These are phyloP conservation scores for Panonychus citri DNA, from an alignment of 1,140 invertebrate genomes.

Conservation along the genomic window DNA sequence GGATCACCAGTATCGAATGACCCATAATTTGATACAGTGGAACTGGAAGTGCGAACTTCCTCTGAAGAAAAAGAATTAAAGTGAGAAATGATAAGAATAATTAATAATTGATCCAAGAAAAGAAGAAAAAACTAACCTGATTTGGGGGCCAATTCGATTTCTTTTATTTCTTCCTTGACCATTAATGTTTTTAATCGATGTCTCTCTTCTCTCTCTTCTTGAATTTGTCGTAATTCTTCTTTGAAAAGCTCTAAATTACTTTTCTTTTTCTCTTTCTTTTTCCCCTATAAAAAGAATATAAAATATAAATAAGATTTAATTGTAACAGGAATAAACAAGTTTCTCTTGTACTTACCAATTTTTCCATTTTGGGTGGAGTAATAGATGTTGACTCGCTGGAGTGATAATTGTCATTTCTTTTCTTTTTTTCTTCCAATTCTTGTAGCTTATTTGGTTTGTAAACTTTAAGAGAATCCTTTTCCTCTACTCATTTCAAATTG, in stretches of 20 bases:
- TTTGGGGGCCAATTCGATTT: background rate
- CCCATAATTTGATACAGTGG: constrained; percentile 29
- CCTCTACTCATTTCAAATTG: constrained; percentile 30
- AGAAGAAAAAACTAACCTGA: constrained; percentile 1
- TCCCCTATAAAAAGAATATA: constrained; percentile 28
- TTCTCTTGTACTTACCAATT: background rate
- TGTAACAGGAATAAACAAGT: background rate
- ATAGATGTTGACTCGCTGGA: background rate
- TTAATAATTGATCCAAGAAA: background rate
- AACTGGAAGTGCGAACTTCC: constrained; percentile 18
- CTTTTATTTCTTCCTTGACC: constrained; percentile 17
- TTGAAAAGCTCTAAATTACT: constrained; percentile 93
- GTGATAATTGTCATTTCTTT: constrained; percentile 23
- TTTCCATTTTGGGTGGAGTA: background rate
- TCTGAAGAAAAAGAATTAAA: constrained; percentile 8
- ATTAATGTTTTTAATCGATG: constrained; percentile 36
- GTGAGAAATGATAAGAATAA: background rate
- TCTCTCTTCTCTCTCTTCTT: constrained; percentile 89
- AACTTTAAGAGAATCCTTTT: constrained; percentile 55
- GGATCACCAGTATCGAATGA: constrained; percentile 84
- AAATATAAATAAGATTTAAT: constrained; percentile 1
- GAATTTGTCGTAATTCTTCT: constrained; percentile 77
- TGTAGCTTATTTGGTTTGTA: constrained; percentile 71
- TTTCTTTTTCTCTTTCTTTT: constrained; percentile 69
- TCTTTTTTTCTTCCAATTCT: constrained; percentile 30